Percentiles rank a stretch among this genome's conserved stretches.
Evolutionary conservation across 2,888 invertebrate species (phyloP).

Genomic region (Frankliniella fusca): DNA sequence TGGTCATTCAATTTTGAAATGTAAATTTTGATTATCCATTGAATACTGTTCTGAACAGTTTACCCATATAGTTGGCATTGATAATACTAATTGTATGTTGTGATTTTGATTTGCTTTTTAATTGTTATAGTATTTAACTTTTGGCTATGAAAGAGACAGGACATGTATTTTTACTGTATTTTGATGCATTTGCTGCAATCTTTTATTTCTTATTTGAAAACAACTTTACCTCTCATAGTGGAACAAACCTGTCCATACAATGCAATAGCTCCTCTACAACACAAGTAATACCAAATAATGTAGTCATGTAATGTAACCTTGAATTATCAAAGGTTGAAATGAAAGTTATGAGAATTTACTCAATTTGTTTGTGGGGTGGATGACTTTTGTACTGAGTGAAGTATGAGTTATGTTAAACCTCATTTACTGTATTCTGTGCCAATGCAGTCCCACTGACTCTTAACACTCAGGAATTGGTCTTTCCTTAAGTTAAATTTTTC

Average conservation of each 20-base stretch:
- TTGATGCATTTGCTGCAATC: background rate
- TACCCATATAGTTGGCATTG: background rate
- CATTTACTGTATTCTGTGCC: background rate
- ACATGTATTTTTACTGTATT: background rate
- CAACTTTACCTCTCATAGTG: background rate
- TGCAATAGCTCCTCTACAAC: conserved; percentile 6
- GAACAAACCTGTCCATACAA: conserved; percentile 9
- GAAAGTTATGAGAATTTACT: background rate
- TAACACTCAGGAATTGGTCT: background rate
- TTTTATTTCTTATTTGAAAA: background rate
- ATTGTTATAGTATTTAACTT: background rate
- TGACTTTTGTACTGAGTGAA: background rate
- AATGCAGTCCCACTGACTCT: background rate
- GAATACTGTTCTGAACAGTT: no score
- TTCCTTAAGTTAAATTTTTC: background rate
- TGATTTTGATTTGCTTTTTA: conserved; percentile 19
- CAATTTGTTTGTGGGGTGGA: background rate
- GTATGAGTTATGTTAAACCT: background rate
- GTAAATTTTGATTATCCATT: no score
- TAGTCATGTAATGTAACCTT: background rate
- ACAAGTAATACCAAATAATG: conserved; percentile 7
- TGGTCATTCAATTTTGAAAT: background rate
- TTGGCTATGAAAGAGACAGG: background rate
- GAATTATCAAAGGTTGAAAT: background rate
- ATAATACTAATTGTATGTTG: background rate